Evolutionary conservation across 2,888 invertebrate genomes (phyloP).

Genomic region (Tenthredo notha): DNA sequence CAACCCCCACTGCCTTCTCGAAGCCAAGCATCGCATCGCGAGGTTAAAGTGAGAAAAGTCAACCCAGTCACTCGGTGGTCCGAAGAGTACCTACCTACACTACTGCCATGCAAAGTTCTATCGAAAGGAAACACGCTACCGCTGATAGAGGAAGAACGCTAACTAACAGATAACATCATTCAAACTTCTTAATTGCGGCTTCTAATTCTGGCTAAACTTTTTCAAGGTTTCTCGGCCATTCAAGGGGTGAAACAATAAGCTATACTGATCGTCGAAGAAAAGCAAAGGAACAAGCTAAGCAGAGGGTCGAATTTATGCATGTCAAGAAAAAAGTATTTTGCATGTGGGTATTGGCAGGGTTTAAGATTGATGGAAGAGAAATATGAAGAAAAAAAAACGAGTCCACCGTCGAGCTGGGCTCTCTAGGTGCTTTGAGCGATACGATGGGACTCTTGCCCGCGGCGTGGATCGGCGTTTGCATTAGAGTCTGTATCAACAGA

Average conservation of each 20-base stretch:
- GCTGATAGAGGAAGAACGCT: not conserved
- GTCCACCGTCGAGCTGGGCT: not conserved
- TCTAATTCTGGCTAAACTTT: not conserved
- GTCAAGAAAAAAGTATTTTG: not conserved
- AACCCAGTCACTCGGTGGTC: conserved; percentile 75
- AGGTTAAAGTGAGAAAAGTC: conserved; percentile 78
- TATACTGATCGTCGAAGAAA: conserved; percentile 6
- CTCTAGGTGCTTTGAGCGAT: conserved; percentile 9
- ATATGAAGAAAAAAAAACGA: not conserved
- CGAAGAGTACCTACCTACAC: conserved; percentile 46
- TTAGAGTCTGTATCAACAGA: conserved; percentile 74
- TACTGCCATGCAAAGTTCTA: conserved; percentile 7
- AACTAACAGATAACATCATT: conserved; percentile 12
- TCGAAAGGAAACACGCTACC: not conserved
- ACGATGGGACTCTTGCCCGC: conserved; percentile 33
- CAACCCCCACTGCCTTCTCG: conserved; percentile 66
- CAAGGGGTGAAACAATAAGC: conserved; percentile 30
- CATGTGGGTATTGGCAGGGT: not conserved
- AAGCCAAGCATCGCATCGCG: conserved; percentile 77
- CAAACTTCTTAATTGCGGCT: conserved; percentile 28
- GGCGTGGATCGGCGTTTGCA: conserved; percentile 35
- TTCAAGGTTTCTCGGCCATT: not conserved
- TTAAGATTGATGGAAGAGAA: conserved; percentile 7
- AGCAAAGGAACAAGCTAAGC: not conserved
- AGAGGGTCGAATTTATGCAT: not conserved